Evolutionary conservation across 35 echinoderm and acorn worm genomes (phyloP), one percentile per base, ranked within the genome.

Genomic region (Ophioderma brevispina): DNA sequence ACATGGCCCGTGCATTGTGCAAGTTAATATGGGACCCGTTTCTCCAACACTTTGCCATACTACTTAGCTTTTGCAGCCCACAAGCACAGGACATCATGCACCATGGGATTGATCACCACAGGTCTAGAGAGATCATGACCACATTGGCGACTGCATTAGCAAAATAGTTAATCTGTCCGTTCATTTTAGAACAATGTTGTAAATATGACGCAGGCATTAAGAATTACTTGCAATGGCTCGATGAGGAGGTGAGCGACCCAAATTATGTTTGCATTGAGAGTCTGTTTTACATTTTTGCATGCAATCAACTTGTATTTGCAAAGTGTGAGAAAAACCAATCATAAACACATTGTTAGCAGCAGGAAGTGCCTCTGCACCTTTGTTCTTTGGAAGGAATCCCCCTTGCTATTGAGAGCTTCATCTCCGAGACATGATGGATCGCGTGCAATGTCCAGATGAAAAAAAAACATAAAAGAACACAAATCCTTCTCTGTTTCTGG

Each of bases 361-460:
- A 34, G 25, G 78, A 39, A 39, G 34, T 80, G 78, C 78, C 17
- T 80, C 36, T 80, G 78, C 34, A 1, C 78, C 28, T 13, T 36
- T 80, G 33, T 80, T 80, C n/a, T 80, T 21, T 36, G 78, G 78
- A 4, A 80, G 34, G 17, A 36, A 80, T 39, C 78, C 33, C 78
- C 78, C 78, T 10, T 33, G 78, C 1, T 80, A 80, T 31, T 8
- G 38, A 35, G 34, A 80, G 36, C 31, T 80, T 21, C 78, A 80
- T 35, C 34, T 80, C 34, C 4, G 78, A 21, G 78, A 80, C 14
- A 80, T 35, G 78, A 37, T 80, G 78, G 78, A 80, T 31, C 78
- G 78, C 5, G 78, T 80, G 10, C 78, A 80, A 33, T 80, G 78
- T 39, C 78, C 78, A 32, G 34, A 36, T 80, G 78, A 80, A 80